Evolutionary conservation across 1,140 invertebrate species (phyloP), one percentile per base, ranked within the genome.

Genomic region (Lepidostoma basale): DNA sequence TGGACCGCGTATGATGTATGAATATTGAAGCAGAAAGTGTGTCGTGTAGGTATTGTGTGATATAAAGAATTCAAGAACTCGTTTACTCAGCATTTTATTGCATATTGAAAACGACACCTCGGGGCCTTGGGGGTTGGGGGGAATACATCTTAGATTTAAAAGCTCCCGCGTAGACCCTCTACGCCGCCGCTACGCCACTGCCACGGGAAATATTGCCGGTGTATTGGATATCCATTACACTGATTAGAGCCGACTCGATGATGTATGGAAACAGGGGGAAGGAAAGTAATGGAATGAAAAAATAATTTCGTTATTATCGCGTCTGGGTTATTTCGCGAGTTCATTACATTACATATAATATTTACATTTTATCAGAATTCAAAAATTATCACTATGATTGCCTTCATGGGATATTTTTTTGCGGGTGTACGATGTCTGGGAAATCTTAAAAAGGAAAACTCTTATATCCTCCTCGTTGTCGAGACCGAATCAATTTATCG

Each of bases 181-280:
- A 16, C n/a, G 42, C 42, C 42, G 10, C 16, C 20, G 54, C 54
- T 36, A 30, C 18, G 9, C 14, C 49, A 28, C 28, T 36, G 12
- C 52, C 10, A 36, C 26, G 12, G 28, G 52, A 22, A 56, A 20
- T 10, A 23, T 23, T 14, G 56, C 33, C 14, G 42, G 56, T 60
- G 25, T 80, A 81, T 81, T 81, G 81, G 81, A 80, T 82, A 77
- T 78, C 81, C 80, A 83, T 83, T 83, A 82, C 82, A 81, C 82
- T 81, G 81, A 83, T 83, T 81, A 80, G 78, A 79, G 76, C 76
- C 76, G 77, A 75, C 44, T 22, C 47, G 62, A 60, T 60, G 56
- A 60, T 60, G 36, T 60, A 60, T 26, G 36, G 56, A 23, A 5
- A 10, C n/a, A 20, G 16, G 28, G 62, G 28, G 25, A 6, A 42